phyloP scores from a whole-genome alignment of 2,113 vertebrate genomes.

The Thunnus thynnus region DNA sequence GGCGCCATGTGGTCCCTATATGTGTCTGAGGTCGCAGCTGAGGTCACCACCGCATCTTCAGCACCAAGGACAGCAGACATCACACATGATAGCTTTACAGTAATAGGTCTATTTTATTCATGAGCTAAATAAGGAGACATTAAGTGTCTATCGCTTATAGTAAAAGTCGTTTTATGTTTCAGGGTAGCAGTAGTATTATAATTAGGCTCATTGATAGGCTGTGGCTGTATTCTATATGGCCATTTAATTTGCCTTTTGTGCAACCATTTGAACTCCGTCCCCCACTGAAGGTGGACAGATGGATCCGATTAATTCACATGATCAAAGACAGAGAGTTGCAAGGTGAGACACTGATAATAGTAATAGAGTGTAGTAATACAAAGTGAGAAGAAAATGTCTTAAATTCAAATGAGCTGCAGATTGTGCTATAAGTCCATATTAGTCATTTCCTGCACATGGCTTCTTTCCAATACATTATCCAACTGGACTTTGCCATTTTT shows the following conservation, averaged over 20 bases:
- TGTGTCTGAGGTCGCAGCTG: constrained; percentile 41
- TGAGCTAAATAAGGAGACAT: neutral
- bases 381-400: neutral
- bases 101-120: constrained; percentile 12
- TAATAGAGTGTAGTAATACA: neutral
- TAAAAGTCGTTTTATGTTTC: no score
- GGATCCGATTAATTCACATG: neutral
- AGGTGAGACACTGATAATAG: neutral
- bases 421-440: neutral
- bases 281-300: neutral
- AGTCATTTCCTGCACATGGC: no score
- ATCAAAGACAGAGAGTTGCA: neutral
- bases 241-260: neutral
- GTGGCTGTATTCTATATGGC: neutral
- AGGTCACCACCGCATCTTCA: constrained; percentile 33
- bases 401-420: constrained; percentile 39
- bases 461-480: no score
- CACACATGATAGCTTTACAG: neutral
- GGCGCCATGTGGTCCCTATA: constrained; percentile 10
- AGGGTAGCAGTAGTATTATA: neutral
- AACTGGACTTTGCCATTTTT: no score
- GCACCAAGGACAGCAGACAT: constrained; percentile 56
- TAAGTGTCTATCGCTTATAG: neutral
- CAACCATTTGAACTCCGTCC: neutral
- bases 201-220: neutral